Conservation (phyloP, 2,113 vertebrate species). For the Dryoscopus gambensis region DNA sequence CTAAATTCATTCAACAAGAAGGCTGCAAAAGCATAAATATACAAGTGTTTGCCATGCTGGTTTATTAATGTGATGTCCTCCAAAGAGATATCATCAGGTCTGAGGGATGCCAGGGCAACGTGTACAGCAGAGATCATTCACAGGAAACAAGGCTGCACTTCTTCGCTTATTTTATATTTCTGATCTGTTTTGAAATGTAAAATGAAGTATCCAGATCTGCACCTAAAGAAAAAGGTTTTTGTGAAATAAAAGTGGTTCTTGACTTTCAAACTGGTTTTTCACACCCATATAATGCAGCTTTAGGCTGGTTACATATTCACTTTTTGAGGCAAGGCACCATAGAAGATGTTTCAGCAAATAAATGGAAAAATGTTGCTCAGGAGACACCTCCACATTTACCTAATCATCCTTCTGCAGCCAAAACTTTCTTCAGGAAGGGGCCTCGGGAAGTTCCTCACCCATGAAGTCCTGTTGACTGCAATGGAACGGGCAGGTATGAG, state of each 20-base stretch:
- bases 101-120: neutral
- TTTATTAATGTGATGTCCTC: neutral
- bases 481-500: neutral
- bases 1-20: neutral
- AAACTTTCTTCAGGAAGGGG: neutral
- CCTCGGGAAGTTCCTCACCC: neutral
- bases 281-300: neutral
- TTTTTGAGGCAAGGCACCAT: neutral
- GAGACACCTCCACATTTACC: neutral
- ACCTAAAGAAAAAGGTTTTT: neutral
- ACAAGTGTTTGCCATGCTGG: neutral
- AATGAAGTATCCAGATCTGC: neutral
- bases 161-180: neutral
- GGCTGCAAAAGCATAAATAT: neutral
- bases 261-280: neutral
- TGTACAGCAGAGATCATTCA: neutral
- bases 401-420: neutral
- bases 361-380: neutral
- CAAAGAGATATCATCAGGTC: neutral
- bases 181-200: neutral
- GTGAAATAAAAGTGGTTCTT: neutral
- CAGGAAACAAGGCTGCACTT: neutral
- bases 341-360: neutral
- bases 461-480: neutral
- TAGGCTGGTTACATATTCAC: neutral